Evolutionary conservation across 2,113 vertebrate genomes (phyloP), one percentile per base, ranked within the genome.

Genomic region (Equus quagga): DNA sequence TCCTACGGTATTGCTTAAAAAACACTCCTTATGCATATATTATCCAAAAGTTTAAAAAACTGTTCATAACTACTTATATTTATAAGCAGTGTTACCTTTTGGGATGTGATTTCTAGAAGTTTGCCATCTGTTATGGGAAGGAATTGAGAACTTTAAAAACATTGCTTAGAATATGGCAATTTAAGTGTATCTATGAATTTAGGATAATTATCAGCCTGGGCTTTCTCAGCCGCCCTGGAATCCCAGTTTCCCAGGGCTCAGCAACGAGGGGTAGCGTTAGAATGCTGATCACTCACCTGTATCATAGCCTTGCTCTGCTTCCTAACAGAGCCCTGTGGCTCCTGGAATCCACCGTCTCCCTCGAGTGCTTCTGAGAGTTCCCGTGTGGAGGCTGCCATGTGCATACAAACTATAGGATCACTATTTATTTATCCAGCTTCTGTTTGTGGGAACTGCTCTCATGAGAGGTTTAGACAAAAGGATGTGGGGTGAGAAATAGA

Each of bases 41-140:
- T 23, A 76, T 65, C 58, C 54, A 90, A 60, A 49, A 80, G 19
- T 41, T 83, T 82, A 14, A 80, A 58, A 91, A 75, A 91, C 31
- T 41, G 41, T 54, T 84, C 82, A 26, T 67, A 94, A 73, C 54
- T 65, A 75, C 87, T 73, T 89, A 21, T 65, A 81, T 92, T 92
- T 96, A 79, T 31, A 96, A 62, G 67, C 56, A 64, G 54, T 33
- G n/a, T 89, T 94, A 97, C 81, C 86, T 97, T 95, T 95, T 24
- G 64, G 60, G 76, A 84, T 26, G n/a, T 60, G 58, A 78, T 92
- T 97, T 97, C 89, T 96, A 88, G 90, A 96, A 94, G 73, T 96
- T 95, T 90, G 44, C 87, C 95, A 92, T 96, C 94, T 97, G 90
- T 79, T 87, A 49, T 9, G 54, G 36, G 80, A 91, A 69, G 76